phyloP scores from a whole-genome alignment of 2,797 vertebrate species.

The Columba guinea region DNA sequence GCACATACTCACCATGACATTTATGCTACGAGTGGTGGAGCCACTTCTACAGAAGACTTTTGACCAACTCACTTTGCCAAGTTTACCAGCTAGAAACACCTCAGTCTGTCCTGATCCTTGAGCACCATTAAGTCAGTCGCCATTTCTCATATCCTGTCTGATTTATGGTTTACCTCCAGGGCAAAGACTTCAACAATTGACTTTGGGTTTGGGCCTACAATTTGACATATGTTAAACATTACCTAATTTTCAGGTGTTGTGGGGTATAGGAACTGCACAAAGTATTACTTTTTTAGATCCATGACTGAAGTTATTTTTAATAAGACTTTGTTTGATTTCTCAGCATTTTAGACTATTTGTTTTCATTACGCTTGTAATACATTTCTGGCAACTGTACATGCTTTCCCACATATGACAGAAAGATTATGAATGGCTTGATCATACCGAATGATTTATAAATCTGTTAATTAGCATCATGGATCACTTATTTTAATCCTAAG shows the following conservation, averaged over 20 bases:
- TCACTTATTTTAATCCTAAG: conserved; percentile 37
- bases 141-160: conserved; percentile 54
- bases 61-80: neutral
- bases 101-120: neutral
- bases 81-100: neutral
- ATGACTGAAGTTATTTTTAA: conserved; percentile 20
- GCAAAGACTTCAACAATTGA: conserved; percentile 50
- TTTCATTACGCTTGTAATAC: conserved; percentile 46
- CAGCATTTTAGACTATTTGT: conserved; percentile 13
- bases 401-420: conserved; percentile 8
- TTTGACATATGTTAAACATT: conserved; percentile 56
- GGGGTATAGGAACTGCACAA: conserved; percentile 22
- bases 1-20: fast-evolving
- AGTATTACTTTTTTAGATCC: conserved; percentile 48
- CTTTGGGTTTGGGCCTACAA: conserved; percentile 31
- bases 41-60: neutral
- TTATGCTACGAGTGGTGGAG: neutral
- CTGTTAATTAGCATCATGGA: conserved; percentile 51
- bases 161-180: conserved; percentile 59
- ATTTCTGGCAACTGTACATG: conserved; percentile 6
- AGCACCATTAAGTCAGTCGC: neutral
- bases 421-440: conserved; percentile 29
- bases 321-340: conserved; percentile 48
- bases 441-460: conserved; percentile 36
- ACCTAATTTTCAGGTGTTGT: conserved; percentile 64